Conservation (phyloP, 2,113 vertebrate species). For the Peucedramus taeniatus region DNA sequence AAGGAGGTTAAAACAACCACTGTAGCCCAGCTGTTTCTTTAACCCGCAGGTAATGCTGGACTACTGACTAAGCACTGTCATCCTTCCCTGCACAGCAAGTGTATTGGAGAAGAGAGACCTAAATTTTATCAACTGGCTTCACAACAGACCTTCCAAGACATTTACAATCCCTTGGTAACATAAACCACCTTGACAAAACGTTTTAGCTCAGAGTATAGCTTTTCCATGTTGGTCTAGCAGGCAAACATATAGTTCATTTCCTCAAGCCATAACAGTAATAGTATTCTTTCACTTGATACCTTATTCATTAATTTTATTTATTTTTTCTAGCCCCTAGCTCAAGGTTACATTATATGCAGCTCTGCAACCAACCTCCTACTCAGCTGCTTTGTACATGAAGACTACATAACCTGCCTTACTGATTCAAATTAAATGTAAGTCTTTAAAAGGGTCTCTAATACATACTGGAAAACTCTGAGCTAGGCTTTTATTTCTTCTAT, state of each 20-base stretch:
- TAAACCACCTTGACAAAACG: neutral
- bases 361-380: neutral
- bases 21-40: neutral
- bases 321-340: neutral
- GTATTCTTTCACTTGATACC: neutral
- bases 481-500: neutral
- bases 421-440: neutral
- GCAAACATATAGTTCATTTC: neutral
- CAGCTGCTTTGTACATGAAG: neutral
- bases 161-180: neutral
- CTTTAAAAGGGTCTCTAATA: neutral
- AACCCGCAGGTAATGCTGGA: neutral
- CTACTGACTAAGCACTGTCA: neutral
- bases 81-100: neutral
- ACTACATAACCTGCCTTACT: neutral
- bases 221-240: neutral
- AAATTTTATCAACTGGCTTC: neutral
- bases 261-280: neutral
- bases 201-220: neutral
- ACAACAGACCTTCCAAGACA: neutral
- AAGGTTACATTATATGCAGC: neutral
- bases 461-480: neutral
- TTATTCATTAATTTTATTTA: neutral
- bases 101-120: neutral
- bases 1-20: neutral